Conservation (phyloP, 2,113 vertebrate species). For the Callopanchax toddi region DNA sequence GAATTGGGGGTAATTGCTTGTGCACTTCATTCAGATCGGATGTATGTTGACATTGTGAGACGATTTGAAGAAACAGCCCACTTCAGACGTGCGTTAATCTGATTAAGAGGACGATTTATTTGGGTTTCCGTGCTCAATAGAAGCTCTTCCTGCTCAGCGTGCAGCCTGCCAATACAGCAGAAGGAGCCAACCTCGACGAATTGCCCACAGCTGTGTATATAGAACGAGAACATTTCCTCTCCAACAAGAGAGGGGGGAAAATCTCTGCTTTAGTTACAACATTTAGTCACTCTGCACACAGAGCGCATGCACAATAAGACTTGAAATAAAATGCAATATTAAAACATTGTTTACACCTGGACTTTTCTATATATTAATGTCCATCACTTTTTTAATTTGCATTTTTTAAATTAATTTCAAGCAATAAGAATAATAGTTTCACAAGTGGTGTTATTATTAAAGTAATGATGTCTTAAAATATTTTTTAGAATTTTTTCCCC, state of each 20-base stretch:
- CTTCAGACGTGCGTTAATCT: constrained; percentile 70
- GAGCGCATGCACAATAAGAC: too few relatives aligned
- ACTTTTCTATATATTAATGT: too few relatives aligned
- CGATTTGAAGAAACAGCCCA: constrained; percentile 45
- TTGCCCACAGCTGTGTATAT: constrained; percentile 77
- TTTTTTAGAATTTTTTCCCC: too few relatives aligned
- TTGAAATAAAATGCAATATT: constrained; percentile 3
- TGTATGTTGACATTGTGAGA: constrained; percentile 45
- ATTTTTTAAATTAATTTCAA: too few relatives aligned
- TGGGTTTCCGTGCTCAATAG: constrained; percentile 64
- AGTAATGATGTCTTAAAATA: too few relatives aligned
- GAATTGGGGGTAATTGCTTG: constrained; percentile 19
- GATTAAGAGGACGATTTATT: constrained; percentile 75
- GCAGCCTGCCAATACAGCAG: constrained; percentile 41
- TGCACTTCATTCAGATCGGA: constrained; percentile 34
- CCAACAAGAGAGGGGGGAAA: constrained; percentile 16
- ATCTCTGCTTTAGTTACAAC: constrained; percentile 42
- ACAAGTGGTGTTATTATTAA: too few relatives aligned
- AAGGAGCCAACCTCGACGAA: constrained; percentile 48
- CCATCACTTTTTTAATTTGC: too few relatives aligned
- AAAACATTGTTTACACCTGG: background rate
- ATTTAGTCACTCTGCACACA: constrained; percentile 33
- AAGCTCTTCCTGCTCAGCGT: constrained; percentile 51
- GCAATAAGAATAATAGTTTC: too few relatives aligned
- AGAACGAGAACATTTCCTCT: constrained; percentile 61